These are phyloP conservation scores for Ancistrus triradiatus DNA, from an alignment of 2,113 vertebrate genomes.

Conservation along the genomic window DNA sequence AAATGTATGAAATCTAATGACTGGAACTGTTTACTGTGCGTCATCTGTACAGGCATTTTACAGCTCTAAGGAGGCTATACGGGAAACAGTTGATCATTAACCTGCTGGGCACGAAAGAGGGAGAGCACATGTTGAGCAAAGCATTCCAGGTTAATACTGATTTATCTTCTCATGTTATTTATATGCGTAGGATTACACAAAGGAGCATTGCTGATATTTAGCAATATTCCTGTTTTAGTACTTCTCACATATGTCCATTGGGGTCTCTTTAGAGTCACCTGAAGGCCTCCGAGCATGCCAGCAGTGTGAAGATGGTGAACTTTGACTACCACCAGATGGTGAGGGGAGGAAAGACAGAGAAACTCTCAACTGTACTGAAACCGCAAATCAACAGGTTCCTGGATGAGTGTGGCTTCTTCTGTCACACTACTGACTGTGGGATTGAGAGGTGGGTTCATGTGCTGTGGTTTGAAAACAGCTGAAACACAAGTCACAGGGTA, in stretches of 20 bases:
- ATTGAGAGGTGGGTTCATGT: slow-evolving; percentile 74
- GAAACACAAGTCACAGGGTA: too few relatives aligned
- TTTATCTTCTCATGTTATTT: not conserved
- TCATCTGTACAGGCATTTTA: slow-evolving; percentile 80
- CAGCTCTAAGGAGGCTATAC: slow-evolving; percentile 85
- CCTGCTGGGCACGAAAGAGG: slow-evolving; percentile 94
- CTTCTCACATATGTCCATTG: not conserved
- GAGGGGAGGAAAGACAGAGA: slow-evolving; percentile 91
- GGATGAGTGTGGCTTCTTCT: slow-evolving; percentile 91
- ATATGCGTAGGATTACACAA: too few relatives aligned
- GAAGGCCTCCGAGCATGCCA: slow-evolving; percentile 88
- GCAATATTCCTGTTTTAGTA: not conserved
- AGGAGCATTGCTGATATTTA: too few relatives aligned
- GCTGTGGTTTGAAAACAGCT: not conserved
- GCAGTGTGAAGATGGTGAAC: slow-evolving; percentile 88
- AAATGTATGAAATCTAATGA: too few relatives aligned
- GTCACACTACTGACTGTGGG: slow-evolving; percentile 80
- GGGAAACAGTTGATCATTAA: slow-evolving; percentile 95
- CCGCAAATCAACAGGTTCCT: slow-evolving; percentile 84
- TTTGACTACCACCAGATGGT: slow-evolving; percentile 99
- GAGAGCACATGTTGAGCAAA: slow-evolving; percentile 98
- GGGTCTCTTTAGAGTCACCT: slow-evolving; percentile 81
- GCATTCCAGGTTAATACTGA: slow-evolving; percentile 82
- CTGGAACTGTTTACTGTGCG: slow-evolving; percentile 27
- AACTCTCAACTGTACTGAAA: slow-evolving; percentile 85